phyloP scores from a whole-genome alignment of 2,113 vertebrate species.

The Daubentonia madagascariensis region DNA sequence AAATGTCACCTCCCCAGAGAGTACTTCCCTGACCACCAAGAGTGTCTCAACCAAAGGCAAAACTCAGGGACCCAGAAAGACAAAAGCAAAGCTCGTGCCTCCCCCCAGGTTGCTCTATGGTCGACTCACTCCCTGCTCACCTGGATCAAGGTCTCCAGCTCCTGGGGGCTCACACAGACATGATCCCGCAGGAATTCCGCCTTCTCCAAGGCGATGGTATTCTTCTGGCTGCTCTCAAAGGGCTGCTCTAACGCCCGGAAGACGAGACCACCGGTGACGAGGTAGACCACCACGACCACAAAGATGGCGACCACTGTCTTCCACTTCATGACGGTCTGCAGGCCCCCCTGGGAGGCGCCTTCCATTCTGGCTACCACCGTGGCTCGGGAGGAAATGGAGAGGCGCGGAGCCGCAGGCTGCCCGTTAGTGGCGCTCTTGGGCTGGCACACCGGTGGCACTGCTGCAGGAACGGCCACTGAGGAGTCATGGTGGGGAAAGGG shows the following conservation, averaged over 20 bases:
- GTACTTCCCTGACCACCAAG: neutral
- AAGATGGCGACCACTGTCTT: conserved; percentile 97
- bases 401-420: conserved; percentile 87
- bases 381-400: conserved; percentile 90
- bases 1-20: neutral
- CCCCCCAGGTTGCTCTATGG: accelerated
- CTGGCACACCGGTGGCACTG: conserved; percentile 87
- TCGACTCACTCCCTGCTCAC: conserved; percentile 74
- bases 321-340: conserved; percentile 98
- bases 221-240: conserved; percentile 94
- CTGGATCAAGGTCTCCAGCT: conserved; percentile 94
- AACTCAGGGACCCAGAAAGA: neutral
- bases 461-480: conserved; percentile 93
- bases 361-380: conserved; percentile 94
- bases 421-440: conserved; percentile 84
- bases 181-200: conserved; percentile 91
- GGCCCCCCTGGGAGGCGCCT: conserved; percentile 81
- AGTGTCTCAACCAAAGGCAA: neutral
- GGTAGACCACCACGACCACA: conserved; percentile 93
- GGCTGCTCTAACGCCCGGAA: conserved; percentile 95
- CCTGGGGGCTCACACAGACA: conserved; percentile 88
- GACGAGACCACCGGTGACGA: conserved; percentile 92
- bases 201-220: conserved; percentile 92
- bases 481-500: conserved; percentile 14
- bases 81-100: accelerated